Conservation (phyloP, 2,113 vertebrate species). For the Chionodraco myersi region DNA sequence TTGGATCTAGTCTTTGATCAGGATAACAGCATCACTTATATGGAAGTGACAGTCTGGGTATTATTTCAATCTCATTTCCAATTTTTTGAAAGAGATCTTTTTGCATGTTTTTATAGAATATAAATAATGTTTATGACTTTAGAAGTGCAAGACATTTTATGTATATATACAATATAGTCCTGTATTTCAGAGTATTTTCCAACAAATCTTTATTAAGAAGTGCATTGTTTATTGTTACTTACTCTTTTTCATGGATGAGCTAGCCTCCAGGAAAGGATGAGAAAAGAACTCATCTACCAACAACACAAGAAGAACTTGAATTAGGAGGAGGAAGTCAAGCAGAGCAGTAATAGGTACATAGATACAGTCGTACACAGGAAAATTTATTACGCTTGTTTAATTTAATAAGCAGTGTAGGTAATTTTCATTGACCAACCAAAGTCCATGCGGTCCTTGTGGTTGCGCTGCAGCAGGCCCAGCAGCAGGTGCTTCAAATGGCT, state of each 20-base stretch:
- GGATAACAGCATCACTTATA: background rate
- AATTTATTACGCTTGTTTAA: background rate
- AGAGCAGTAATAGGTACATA: background rate
- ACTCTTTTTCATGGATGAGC: slow-evolving; percentile 96
- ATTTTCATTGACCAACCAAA: slow-evolving; percentile 85
- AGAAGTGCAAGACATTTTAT: background rate
- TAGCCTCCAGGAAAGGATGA: slow-evolving; percentile 93
- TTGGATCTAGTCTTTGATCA: background rate
- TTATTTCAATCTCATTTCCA: background rate
- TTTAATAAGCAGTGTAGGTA: background rate
- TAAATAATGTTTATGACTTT: background rate
- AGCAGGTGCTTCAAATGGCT: slow-evolving; percentile 92
- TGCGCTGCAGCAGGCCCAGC: slow-evolving; percentile 91
- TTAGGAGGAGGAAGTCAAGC: background rate
- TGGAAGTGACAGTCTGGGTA: background rate
- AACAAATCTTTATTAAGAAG: background rate
- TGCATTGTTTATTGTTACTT: slow-evolving; percentile 76
- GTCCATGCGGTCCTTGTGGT: slow-evolving; percentile 95
- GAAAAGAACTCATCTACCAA: slow-evolving; percentile 93
- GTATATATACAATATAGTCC: background rate
- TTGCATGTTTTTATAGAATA: background rate
- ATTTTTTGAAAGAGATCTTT: background rate
- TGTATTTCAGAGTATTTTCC: background rate
- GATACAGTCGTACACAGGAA: background rate
- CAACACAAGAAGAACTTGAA: slow-evolving; percentile 10